Percentiles rank a stretch among this genome's conserved stretches.
These are phyloP conservation scores for Latheticus oryzae DNA, from an alignment of 2,888 invertebrate species.

Conservation along the genomic window DNA sequence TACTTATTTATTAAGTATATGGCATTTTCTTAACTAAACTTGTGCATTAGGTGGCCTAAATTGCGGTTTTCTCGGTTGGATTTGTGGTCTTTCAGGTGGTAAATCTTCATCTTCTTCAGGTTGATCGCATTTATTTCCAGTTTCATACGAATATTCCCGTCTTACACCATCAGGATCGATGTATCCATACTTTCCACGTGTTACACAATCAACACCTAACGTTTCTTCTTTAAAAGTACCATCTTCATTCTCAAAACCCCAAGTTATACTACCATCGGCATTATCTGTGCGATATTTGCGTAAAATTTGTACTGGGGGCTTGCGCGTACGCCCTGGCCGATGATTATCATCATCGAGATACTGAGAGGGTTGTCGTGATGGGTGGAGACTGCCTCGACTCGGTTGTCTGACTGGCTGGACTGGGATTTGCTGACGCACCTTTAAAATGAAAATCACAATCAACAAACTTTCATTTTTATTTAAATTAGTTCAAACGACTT, in stretches of 20 bases:
- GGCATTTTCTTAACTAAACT: too few relatives aligned
- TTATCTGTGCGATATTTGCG: conserved; percentile 81
- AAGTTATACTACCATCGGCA: conserved; percentile 83
- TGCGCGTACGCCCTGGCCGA: conserved; percentile 63
- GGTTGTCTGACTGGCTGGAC: conserved; percentile 67
- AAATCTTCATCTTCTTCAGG: conserved; percentile 57
- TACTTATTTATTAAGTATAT: too few relatives aligned
- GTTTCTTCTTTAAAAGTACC: conserved; percentile 88
- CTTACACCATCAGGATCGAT: conserved; percentile 85
- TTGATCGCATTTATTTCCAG: conserved; percentile 79
- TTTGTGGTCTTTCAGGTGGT: conserved; percentile 41
- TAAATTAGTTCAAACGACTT: too few relatives aligned
- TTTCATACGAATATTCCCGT: conserved; percentile 85
- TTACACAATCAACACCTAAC: conserved; percentile 75
- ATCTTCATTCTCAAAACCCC: conserved; percentile 91
- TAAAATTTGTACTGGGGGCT: conserved; percentile 64
- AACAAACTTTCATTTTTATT: too few relatives aligned
- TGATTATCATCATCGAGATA: conserved; percentile 55
- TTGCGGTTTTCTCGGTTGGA: conserved; percentile 46
- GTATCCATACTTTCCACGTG: conserved; percentile 78
- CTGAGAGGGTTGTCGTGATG: conserved; percentile 57
- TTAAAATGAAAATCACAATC: too few relatives aligned
- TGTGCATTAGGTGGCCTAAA: conserved; percentile 46
- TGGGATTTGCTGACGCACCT: conserved; percentile 46
- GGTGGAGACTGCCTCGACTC: conserved; percentile 7